Evolutionary conservation across 2,113 vertebrate genomes (phyloP).

Genomic region (Ia io): DNA sequence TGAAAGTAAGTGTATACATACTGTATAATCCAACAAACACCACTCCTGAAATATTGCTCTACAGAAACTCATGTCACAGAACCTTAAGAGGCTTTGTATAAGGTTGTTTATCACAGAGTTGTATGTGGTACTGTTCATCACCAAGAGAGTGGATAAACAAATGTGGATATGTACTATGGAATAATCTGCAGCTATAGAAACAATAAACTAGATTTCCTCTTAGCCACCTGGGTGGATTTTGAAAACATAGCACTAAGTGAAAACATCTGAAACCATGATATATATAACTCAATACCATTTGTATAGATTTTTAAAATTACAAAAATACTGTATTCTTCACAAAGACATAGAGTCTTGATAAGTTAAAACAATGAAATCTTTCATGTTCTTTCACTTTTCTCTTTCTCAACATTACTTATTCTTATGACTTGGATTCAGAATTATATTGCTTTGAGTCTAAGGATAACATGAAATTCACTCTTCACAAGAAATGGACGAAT

Average conservation of each 20-base stretch:
- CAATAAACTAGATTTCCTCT: background rate
- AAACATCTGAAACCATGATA: background rate
- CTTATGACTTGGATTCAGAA: background rate
- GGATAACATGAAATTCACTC: background rate
- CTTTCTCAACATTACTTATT: background rate
- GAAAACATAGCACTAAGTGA: background rate
- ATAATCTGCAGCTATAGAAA: background rate
- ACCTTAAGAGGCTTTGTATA: background rate
- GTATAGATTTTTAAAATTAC: background rate
- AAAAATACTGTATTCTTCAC: background rate
- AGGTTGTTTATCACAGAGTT: background rate
- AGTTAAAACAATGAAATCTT: background rate
- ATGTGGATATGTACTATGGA: background rate
- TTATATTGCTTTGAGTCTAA: background rate
- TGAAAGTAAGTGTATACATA: background rate
- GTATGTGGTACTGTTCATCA: background rate
- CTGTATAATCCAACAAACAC: background rate
- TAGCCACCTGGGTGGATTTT: background rate
- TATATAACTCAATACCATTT: background rate
- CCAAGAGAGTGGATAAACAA: background rate
- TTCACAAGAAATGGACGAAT: background rate
- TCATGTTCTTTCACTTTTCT: background rate
- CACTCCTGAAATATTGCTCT: background rate
- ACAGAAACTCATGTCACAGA: background rate
- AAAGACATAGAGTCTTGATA: background rate